Base-by-base conservation (phyloP, 2,888 invertebrate genomes). In the Nephrocerus scutellatus region DNA sequence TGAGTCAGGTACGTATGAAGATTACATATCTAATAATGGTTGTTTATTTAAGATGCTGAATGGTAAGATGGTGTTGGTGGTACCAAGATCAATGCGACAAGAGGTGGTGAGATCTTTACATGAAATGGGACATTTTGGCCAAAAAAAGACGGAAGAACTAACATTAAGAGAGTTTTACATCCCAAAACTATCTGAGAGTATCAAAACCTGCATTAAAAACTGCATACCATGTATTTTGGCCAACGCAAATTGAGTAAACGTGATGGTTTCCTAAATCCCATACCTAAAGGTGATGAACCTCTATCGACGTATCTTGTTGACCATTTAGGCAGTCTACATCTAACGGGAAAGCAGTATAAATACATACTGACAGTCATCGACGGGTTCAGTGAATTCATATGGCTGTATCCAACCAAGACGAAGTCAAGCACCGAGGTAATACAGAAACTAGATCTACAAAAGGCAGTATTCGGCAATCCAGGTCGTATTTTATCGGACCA, bases 381-480 rank as follows among this genome's bases (percentile, higher is more conserved):
- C 44, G 54, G 44, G 1, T 65, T 62, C 28, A 60, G 60, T 0
- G 66, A 65, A 34, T 64, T 63, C 50, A 51, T 49, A 2, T 65
- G 66, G 60, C 10, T 64, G 0, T 64, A 54, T 35, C 61, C 62
- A 2, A 53, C 52, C 1, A 62, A 61, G 35, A 41, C 51, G 3
- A 54, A 53, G 2, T 44, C 55, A 0, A 41, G 54, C 3, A 48
- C 46, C 14, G 62, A 69, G 32, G 57, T 54, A 0, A 24, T 67
- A 7, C 19, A 48, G 3, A 60, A 56, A 42, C 26, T 65, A 5
- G 39, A 39, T 6, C 14, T 42, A 4, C 60, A 61, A 21, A 56
- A 59, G 30, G 44, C 47, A 12, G 48, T 34, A 6, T 68, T 66
- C 53, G 66, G 63, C 7, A 61, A 61, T 42, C 63, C 65, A 7